Evolutionary conservation across 2,797 vertebrate species (phyloP).

Genomic region (Vespertilio murinus): DNA sequence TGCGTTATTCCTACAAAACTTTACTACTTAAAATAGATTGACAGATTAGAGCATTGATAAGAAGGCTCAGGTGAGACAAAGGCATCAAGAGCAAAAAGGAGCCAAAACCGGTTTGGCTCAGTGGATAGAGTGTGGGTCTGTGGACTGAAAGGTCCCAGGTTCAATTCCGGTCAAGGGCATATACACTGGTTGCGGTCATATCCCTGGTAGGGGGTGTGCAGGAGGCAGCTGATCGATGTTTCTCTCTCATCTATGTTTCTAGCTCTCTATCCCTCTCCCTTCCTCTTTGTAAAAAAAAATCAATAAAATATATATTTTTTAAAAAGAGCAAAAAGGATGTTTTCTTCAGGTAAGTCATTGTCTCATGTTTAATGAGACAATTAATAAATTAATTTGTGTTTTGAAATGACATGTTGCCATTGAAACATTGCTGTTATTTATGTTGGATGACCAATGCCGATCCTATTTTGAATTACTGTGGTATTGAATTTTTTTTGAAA

Average conservation of each 20-base stretch:
- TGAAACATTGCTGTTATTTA: neutral
- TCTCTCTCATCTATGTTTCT: no score
- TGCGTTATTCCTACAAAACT: neutral
- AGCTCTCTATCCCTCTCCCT: no score
- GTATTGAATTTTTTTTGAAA: neutral
- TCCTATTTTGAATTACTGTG: neutral
- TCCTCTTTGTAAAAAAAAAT: no score
- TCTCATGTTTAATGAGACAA: neutral
- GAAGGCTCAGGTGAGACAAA: neutral
- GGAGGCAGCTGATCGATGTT: no score
- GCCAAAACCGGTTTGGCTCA: no score
- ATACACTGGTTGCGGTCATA: no score
- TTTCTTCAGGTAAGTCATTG: neutral
- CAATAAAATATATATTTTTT: no score
- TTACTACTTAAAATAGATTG: neutral
- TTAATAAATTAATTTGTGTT: slow-evolving; percentile 16
- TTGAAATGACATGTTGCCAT: neutral
- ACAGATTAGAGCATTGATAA: neutral
- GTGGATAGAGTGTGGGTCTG: no score
- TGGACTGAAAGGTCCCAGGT: no score
- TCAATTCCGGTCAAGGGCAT: no score
- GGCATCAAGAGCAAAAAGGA: neutral
- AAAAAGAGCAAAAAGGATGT: neutral
- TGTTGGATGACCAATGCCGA: neutral
- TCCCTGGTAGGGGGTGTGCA: no score